Evolutionary conservation across 2,888 invertebrate genomes (phyloP).

Genomic region (Lamproptera curius): DNA sequence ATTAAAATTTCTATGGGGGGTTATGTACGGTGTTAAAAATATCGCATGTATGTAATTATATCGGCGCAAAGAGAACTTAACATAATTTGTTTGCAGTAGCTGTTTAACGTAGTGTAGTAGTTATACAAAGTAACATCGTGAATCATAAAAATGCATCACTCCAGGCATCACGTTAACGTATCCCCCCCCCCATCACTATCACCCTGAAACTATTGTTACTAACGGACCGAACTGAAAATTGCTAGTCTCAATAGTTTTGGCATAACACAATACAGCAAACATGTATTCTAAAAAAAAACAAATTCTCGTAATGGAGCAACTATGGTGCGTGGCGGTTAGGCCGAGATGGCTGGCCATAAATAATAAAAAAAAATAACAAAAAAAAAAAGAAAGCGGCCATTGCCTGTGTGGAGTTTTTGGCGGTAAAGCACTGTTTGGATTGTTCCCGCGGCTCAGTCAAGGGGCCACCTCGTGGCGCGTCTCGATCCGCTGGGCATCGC

Average conservation of each 20-base stretch:
- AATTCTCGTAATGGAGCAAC: too few relatives aligned
- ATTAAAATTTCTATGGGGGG: slow-evolving; percentile 13
- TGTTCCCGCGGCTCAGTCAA: slow-evolving; percentile 81
- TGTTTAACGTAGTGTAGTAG: slow-evolving; percentile 41
- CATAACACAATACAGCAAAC: slow-evolving; percentile 1
- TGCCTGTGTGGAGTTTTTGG: slow-evolving; percentile 12
- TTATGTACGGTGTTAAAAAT: slow-evolving; percentile 20
- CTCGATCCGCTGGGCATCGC: slow-evolving; percentile 95
- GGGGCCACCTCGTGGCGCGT: slow-evolving; percentile 95
- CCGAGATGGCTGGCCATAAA: neutral
- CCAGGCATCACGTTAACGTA: slow-evolving; percentile 11
- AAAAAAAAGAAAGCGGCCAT: slow-evolving; percentile 5
- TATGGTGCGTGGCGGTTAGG: neutral
- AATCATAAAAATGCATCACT: slow-evolving; percentile 21
- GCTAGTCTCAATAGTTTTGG: slow-evolving; percentile 64
- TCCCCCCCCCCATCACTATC: slow-evolving; percentile 7
- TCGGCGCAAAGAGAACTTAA: slow-evolving; percentile 37
- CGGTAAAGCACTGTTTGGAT: slow-evolving; percentile 20
- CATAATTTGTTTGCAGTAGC: slow-evolving; percentile 56
- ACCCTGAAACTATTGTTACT: slow-evolving; percentile 13
- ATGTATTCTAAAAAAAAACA: too few relatives aligned
- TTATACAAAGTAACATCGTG: slow-evolving; percentile 28
- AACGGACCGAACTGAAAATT: slow-evolving; percentile 55
- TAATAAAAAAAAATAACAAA: neutral
- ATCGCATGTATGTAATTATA: slow-evolving; percentile 52